A percentile compares a stretch with the other conserved stretches of the same genome.
Conservation (phyloP, 2,113 vertebrate genomes). For the Rhinoptilus africanus region DNA sequence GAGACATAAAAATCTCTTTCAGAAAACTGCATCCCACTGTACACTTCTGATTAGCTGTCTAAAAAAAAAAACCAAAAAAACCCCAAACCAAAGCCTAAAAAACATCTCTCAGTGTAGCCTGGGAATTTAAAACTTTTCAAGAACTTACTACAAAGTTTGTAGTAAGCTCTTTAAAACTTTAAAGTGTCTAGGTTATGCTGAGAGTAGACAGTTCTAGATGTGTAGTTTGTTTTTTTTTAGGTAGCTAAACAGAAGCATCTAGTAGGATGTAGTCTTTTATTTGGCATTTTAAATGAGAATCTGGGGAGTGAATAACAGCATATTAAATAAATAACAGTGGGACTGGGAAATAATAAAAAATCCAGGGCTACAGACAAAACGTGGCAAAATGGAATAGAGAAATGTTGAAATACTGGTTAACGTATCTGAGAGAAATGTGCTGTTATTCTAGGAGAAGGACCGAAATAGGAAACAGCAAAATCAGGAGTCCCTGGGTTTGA, state of each 20-base stretch:
- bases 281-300: not conserved
- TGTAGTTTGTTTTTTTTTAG: not conserved
- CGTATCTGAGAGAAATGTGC: not conserved
- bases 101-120: not conserved
- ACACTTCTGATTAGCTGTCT: not conserved
- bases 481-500: not conserved
- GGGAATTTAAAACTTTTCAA: not conserved
- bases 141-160: not conserved
- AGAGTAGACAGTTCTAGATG: not conserved
- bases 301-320: not conserved
- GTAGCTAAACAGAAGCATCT: not conserved
- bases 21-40: not conserved
- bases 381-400: not conserved
- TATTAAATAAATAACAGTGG: not conserved
- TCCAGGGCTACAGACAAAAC: not conserved
- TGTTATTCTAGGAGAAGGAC: not conserved
- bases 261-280: not conserved
- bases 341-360: not conserved
- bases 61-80: not conserved
- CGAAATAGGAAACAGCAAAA: not conserved
- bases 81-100: not conserved
- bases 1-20: not conserved
- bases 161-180: not conserved
- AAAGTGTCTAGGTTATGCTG: not conserved
- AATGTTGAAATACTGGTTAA: not conserved